Base-by-base conservation (phyloP, 2,888 invertebrate genomes). In the Drosophila nr. perissopoda region DNA sequence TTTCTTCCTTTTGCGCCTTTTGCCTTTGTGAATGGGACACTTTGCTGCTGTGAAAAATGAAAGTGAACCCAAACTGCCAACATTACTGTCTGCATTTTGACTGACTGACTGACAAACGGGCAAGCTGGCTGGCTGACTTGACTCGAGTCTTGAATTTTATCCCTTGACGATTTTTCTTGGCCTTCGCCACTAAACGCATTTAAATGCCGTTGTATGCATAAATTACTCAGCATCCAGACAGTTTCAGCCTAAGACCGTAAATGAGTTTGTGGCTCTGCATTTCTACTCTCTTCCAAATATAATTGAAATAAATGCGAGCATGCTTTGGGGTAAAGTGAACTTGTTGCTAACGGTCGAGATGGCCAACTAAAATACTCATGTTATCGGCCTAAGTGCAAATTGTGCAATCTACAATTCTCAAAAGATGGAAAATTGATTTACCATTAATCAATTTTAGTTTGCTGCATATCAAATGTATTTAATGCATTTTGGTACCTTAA, bases 151-250 rank as follows among this genome's bases (percentile, higher is more conserved):
- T 31, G 34, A 36, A 52, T 29, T 27, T 45, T 45, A 25, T 57
- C 49, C 34, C 45, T 57, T 38, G 57, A 45, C 57, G 36, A 60
- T 42, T 62, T 60, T 38, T 36, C 34, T 42, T 52, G n/a, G 62
- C 53, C 29, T 34, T 49, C 31, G 27, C 38, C 21, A 40, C 58
- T 63, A 65, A 69, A 69, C 67, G 69, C 87, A 83, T 83, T 87
- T 82, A 83, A 86, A 87, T 82, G 72, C 73, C 70, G 56, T 71
- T 79, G 69, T 82, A 79, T 82, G 84, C 84, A 83, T 83, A 83
- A 87, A 83, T 83, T 83, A 83, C 82, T 73, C 69, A 56, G 68
- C 52, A 48, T 63, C 69, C 71, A 80, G 75, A 73, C 83, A 67
- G 72, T 66, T 69, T 83, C 59, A 63, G 77, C 69, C 79, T 56